A percentile compares a stretch with the other conserved stretches of the same genome.
Evolutionary conservation across 1,140 invertebrate genomes (phyloP).

Genomic region (Calycopis cecrops): DNA sequence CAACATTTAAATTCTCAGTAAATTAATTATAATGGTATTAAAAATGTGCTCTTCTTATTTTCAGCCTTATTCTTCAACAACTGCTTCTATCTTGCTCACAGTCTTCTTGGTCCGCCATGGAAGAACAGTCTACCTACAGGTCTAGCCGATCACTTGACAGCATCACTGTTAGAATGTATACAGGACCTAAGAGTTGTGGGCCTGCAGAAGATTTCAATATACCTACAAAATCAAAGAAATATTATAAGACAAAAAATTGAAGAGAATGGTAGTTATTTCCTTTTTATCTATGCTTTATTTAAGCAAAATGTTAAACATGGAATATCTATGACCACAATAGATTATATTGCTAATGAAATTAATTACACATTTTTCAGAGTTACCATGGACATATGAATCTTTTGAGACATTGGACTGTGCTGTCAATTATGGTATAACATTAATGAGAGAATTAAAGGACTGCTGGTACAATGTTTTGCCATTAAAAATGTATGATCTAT

Average conservation of each 20-base stretch:
- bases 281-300: neutral
- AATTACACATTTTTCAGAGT: constrained; percentile 35
- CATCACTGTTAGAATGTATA: constrained; percentile 53
- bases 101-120: constrained; percentile 66
- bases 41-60: constrained; percentile 27
- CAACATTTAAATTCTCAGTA: too few species aligned
- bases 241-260: constrained; percentile 50
- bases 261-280: constrained; percentile 40
- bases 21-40: too few species aligned
- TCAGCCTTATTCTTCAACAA: constrained; percentile 72
- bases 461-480: constrained; percentile 56
- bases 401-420: constrained; percentile 51
- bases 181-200: constrained; percentile 60
- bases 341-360: too few species aligned
- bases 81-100: constrained; percentile 69
- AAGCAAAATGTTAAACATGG: too few species aligned
- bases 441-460: constrained; percentile 45
- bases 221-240: constrained; percentile 54
- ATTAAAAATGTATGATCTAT: constrained; percentile 52
- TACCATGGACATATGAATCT: constrained; percentile 43
- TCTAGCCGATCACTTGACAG: constrained; percentile 45
- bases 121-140: constrained; percentile 37
- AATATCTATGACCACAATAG: too few species aligned
- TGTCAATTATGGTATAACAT: constrained; percentile 42
- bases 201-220: constrained; percentile 62